phyloP scores from a whole-genome alignment of 2,113 vertebrate genomes.

The Symphodus melops region DNA sequence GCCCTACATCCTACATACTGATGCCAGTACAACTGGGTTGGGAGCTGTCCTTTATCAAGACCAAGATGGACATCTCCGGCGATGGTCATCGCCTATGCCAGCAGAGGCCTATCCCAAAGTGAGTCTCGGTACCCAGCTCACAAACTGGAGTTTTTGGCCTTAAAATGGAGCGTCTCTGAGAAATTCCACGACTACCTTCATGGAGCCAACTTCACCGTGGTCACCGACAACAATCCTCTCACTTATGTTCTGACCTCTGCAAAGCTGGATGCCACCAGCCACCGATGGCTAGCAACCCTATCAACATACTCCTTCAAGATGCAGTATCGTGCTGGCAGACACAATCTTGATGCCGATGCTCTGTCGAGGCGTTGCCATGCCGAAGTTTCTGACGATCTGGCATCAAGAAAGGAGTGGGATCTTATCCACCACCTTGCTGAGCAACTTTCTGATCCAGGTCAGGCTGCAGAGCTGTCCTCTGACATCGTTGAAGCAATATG shows the following conservation, averaged over 20 bases:
- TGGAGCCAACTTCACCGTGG: too few species aligned
- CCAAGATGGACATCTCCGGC: too few species aligned
- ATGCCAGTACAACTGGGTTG: too few species aligned
- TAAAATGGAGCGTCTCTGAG: too few species aligned
- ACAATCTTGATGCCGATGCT: not conserved
- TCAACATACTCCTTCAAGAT: not conserved
- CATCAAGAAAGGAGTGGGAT: not conserved
- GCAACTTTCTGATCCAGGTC: not conserved
- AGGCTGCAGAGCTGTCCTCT: not conserved
- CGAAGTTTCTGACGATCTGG: not conserved
- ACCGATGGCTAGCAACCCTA: not conserved
- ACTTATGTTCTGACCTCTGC: not conserved
- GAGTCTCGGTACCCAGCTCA: too few species aligned
- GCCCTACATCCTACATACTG: too few species aligned
- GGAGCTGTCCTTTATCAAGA: too few species aligned
- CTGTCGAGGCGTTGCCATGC: not conserved
- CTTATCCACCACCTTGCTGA: not conserved
- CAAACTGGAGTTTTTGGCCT: too few species aligned
- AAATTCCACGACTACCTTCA: too few species aligned
- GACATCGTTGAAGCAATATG: not conserved
- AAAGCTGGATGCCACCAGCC: not conserved
- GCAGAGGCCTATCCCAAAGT: too few species aligned
- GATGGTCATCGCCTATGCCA: too few species aligned
- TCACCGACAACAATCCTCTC: too few species aligned
- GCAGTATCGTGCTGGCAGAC: not conserved